Base-by-base conservation (phyloP, 2,888 invertebrate species). In the Auanema sp. region DNA sequence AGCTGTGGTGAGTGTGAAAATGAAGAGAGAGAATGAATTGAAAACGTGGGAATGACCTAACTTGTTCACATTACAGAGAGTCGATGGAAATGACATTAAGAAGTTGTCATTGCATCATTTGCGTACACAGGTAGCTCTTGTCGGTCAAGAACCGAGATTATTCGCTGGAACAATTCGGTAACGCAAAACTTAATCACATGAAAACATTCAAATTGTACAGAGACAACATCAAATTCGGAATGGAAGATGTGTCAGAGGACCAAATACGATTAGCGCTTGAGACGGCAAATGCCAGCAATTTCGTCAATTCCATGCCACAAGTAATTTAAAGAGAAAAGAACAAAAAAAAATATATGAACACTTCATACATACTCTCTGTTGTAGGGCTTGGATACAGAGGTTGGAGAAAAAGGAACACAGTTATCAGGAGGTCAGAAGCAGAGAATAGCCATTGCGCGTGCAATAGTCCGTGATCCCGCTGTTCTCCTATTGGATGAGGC, bases 61-160 rank as follows among this genome's bases (percentile, higher is more conserved):
- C 88, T 87, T 89, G 25, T 84, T 91, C 21, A 41, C 12, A 58
- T 58, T 66, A 25, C 59, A 74, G 73, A 60, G 69, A 2, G 66
- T 86, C 16, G 86, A 85, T 71, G 84, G 79, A 41, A 65, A 76
- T 44, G 78, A 91, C 77, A 86, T 92, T 40, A 88, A 88, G 67
- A 87, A 89, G 25, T 84, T 91, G 76, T 89, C 90, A 0, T 80
- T 92, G 23, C 80, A 87, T 0, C 89, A 89, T 62, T 84, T 91
- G 11, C 88, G 95, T 64, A 88, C 89, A 49, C 90, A 91, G 71
- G 88, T 95, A 69, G 93, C 92, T 1, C 90, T 94, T 66, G 94
- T 95, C 1, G 91, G 92, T 2, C 95, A 95, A 85, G 94, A 95
- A 81, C 95, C 95, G 0, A 89, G 91, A 1, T 87, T 95, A 0